These are phyloP conservation scores for Clunio marinus DNA, from an alignment of 2,888 invertebrate genomes.

Conservation along the genomic window DNA sequence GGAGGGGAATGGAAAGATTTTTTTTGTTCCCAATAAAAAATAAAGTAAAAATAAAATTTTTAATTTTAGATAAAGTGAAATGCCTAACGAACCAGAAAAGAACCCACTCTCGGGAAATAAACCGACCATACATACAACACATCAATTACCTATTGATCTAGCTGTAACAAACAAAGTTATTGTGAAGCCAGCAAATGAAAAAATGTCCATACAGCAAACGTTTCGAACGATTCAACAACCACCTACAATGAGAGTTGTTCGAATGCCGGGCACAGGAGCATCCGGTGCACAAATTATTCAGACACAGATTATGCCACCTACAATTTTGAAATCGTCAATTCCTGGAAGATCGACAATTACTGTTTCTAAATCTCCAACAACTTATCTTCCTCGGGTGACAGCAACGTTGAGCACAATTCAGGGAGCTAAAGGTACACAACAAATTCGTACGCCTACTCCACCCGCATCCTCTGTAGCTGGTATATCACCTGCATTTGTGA, in stretches of 20 bases:
- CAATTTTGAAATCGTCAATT: conserved; percentile 55
- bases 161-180: conserved; percentile 25
- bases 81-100: conserved; percentile 32
- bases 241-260: conserved; percentile 48
- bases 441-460: conserved; percentile 47
- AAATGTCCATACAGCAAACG: conserved; percentile 40
- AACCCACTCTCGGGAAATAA: conserved; percentile 6
- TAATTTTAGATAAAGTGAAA: no score
- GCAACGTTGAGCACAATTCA: conserved; percentile 48
- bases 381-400: conserved; percentile 48
- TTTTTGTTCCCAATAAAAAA: no score
- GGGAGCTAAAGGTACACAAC: conserved; percentile 46
- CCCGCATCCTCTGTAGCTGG: conserved; percentile 42
- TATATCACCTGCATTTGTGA: conserved; percentile 16
- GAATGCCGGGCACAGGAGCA: conserved; percentile 47
- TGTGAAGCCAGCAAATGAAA: conserved; percentile 30
- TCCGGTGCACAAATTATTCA: conserved; percentile 49
- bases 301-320: conserved; percentile 52
- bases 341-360: conserved; percentile 52
- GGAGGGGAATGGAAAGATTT: no score
- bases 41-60: no score
- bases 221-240: conserved; percentile 43
- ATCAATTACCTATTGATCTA: conserved; percentile 33
- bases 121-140: neutral
- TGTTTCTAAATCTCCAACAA: conserved; percentile 49